phyloP scores from a whole-genome alignment of 2,888 invertebrate species.

The Alentia gelatinosa region DNA sequence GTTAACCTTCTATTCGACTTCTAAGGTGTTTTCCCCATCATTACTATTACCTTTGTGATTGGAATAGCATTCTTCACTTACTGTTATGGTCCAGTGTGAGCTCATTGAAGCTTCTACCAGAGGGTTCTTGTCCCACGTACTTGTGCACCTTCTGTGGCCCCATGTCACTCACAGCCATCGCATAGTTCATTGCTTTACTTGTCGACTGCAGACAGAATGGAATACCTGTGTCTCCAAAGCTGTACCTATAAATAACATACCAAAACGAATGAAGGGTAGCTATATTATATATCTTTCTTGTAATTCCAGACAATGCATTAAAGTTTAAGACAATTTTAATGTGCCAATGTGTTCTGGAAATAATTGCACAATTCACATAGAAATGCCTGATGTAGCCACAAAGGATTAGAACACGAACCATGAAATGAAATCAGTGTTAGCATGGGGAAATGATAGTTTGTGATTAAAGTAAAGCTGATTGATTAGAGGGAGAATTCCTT shows the following conservation, averaged over 20 bases:
- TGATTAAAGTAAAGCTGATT: neutral
- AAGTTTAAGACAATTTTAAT: too few relatives aligned
- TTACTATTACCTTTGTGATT: neutral
- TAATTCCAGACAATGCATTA: too few relatives aligned
- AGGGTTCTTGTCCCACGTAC: conserved; percentile 96
- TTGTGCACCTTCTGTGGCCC: conserved; percentile 93
- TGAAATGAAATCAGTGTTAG: neutral
- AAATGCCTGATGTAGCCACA: neutral
- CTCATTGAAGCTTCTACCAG: conserved; percentile 96
- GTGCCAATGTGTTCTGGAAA: too few relatives aligned
- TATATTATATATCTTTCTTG: too few relatives aligned
- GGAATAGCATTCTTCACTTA: conserved; percentile 82
- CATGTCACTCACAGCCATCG: conserved; percentile 93
- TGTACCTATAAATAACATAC: conserved; percentile 48
- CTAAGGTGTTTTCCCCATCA: too few relatives aligned
- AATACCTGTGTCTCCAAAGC: conserved; percentile 92
- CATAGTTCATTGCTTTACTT: conserved; percentile 93
- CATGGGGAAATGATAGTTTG: too few relatives aligned
- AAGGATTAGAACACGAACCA: too few relatives aligned
- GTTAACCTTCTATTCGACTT: too few relatives aligned
- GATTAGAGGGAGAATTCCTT: neutral
- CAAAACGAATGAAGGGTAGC: too few relatives aligned
- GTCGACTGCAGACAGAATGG: conserved; percentile 96
- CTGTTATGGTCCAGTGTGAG: conserved; percentile 94
- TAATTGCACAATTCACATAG: too few relatives aligned